These are phyloP conservation scores for Bombus sibiricus DNA, from an alignment of 1,140 invertebrate species.

Conservation along the genomic window DNA sequence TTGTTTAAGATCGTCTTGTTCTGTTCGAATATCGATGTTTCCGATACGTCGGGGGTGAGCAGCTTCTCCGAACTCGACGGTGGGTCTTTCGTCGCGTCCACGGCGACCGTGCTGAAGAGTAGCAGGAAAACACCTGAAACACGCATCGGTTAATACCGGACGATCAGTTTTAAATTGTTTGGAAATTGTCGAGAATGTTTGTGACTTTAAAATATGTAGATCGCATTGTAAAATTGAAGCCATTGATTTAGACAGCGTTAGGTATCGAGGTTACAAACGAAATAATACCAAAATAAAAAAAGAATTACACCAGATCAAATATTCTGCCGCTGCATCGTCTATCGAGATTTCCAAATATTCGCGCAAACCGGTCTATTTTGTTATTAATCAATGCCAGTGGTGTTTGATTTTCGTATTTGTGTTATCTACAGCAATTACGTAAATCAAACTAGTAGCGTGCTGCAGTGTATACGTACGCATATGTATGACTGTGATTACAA, in stretches of 20 bases:
- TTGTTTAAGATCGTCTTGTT: conserved; percentile 25
- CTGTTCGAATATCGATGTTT: background rate
- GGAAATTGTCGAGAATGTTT: too few relatives aligned
- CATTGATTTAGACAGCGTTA: too few relatives aligned
- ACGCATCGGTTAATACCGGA: too few relatives aligned
- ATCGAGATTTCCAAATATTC: background rate
- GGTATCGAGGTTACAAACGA: too few relatives aligned
- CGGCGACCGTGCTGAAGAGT: conserved; percentile 53
- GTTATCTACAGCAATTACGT: background rate
- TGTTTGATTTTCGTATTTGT: background rate
- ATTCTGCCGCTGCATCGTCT: background rate
- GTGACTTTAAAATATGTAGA: too few relatives aligned
- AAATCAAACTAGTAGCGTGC: background rate
- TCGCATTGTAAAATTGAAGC: too few relatives aligned
- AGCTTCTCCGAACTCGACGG: conserved; percentile 7
- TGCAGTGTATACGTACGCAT: background rate
- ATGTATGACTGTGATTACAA: too few relatives aligned
- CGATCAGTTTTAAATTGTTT: too few relatives aligned
- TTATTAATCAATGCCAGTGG: background rate
- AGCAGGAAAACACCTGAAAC: conserved; percentile 70
- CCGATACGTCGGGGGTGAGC: background rate
- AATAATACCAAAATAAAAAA: accelerated
- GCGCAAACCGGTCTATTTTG: background rate
- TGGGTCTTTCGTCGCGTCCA: conserved; percentile 49
- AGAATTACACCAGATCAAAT: background rate